Percentiles rank a stretch among this genome's conserved stretches.
Conservation (phyloP, 2,797 vertebrate species). For the Trachurus trachurus region DNA sequence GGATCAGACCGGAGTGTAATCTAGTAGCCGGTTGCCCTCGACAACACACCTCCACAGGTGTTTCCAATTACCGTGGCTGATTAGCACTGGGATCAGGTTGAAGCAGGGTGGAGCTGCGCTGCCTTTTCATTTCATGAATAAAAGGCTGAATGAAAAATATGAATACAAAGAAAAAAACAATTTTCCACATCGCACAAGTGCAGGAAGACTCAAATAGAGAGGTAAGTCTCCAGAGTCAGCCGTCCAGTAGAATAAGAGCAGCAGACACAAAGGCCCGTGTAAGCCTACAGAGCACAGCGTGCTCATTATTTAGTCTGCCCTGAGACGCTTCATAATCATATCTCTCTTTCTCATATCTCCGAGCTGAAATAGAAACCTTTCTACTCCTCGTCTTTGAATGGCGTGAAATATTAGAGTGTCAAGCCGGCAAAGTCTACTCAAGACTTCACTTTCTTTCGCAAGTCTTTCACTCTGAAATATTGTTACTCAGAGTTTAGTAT, state of each 20-base stretch:
- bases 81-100: background rate
- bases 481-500: background rate
- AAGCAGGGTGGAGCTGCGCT: background rate
- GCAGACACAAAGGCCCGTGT: background rate
- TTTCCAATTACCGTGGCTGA: background rate
- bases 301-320: constrained; percentile 53
- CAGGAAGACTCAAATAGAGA: background rate
- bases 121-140: background rate
- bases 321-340: constrained; percentile 48
- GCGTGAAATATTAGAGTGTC: constrained; percentile 55
- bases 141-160: background rate
- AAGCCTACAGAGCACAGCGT: constrained; percentile 39
- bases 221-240: background rate
- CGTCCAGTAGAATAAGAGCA: constrained; percentile 14
- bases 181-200: background rate
- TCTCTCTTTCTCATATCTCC: constrained; percentile 45
- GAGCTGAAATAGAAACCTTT: constrained; percentile 49
- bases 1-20: background rate
- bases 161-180: background rate
- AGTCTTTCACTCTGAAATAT: background rate
- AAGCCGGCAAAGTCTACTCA: constrained; percentile 1
- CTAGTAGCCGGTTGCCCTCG: background rate
- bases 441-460: constrained; percentile 12
- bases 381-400: constrained; percentile 34
- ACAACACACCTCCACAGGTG: background rate